Base-by-base conservation (phyloP, 2,888 invertebrate genomes). In the Liopterus haemorrhoidalis region DNA sequence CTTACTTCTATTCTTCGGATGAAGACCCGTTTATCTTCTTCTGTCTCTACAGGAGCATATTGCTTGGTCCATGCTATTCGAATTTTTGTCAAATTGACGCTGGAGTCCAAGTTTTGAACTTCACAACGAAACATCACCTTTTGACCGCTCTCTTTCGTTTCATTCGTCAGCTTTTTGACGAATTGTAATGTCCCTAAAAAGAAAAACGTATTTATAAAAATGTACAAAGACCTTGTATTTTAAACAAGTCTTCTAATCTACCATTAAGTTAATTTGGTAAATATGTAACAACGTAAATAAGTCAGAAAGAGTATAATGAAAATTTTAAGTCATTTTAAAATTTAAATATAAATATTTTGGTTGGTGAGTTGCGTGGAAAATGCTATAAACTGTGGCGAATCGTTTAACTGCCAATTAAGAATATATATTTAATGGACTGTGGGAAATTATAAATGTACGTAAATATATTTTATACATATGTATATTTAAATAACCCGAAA, bases 41-140 rank as follows among this genome's bases (percentile, higher is more conserved):
- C 64, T 49, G 70, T 66, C 25, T 65, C 59, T 2, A 79, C 59
- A 0, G 71, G 74, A 2, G 70, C 72, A 51, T 73, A 73, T 57
- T 81, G 76, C 60, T 78, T 76, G 59, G 70, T 74, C 83, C 84
- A 85, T 31, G 61, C 60, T 56, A 78, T 71, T 40, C 66, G 67
- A 52, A 82, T 73, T 55, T 69, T 71, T 25, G 64, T 67, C 20
- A 79, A 69, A 1, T 79, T 79, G 54, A 73, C 52, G 50, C 64
- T 66, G 2, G 50, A 15, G 20, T 65, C 64, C 12, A 62, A 48
- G 50, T 60, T 62, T 53, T 64, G 67, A 31, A 81, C 81, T 60
- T 82, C 81, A 62, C 85, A 85, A 32, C 74, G 64, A 54, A 84
- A 68, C 52, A 75, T 73, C 14, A 77, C 73, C 21, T 69, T 70